A percentile compares a stretch with the other conserved stretches of the same genome.
phyloP scores from a whole-genome alignment of 2,113 vertebrate species.

The Microcebus lehilahytsara region DNA sequence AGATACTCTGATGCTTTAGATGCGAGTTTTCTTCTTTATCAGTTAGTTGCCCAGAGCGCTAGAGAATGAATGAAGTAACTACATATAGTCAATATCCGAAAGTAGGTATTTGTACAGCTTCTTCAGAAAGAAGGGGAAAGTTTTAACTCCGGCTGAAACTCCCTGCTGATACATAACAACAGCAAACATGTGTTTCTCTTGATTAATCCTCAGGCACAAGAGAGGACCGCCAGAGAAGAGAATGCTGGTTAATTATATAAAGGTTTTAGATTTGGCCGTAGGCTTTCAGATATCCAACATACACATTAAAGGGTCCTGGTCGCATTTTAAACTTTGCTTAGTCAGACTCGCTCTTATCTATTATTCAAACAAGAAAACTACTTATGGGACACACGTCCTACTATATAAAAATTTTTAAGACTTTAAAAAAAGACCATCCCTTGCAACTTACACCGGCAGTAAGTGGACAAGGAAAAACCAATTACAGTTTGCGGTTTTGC shows the following conservation, averaged over 20 bases:
- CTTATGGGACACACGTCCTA: too few species aligned
- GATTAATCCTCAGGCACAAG: fast-evolving
- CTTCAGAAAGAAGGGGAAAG: background rate
- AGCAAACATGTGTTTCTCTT: background rate
- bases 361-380: background rate
- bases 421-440: background rate
- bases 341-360: background rate
- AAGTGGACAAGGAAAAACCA: background rate
- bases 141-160: background rate
- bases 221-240: background rate
- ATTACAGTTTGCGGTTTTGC: background rate
- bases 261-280: background rate
- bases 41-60: fast-evolving
- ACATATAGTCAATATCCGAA: fast-evolving
- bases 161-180: background rate
- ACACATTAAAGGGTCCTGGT: background rate
- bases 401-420: background rate
- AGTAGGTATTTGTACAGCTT: background rate
- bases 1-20: fast-evolving
- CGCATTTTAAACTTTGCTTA: background rate
- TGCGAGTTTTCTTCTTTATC: background rate
- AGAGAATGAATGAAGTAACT: fast-evolving
- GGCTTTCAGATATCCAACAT: background rate
- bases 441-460: background rate
- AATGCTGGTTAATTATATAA: background rate